phyloP scores from a whole-genome alignment of 1,140 invertebrate species.

The Plutomurus gul region DNA sequence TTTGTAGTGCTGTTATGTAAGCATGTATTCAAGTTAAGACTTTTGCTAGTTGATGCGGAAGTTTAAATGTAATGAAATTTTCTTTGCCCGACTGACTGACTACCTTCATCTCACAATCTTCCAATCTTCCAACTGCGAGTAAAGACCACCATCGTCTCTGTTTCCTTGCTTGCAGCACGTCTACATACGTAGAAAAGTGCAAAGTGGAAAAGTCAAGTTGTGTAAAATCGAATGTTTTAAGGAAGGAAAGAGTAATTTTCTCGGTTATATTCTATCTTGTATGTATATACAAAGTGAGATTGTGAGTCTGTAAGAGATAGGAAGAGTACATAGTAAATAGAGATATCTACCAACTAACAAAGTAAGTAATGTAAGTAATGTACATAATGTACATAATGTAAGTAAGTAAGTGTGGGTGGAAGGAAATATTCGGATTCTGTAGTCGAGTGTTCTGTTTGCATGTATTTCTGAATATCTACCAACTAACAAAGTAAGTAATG shows the following conservation, averaged over 20 bases:
- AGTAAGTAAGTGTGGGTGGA: constrained; percentile 21
- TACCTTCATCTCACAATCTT: no score
- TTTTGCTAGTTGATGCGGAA: neutral
- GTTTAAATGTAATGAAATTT: constrained; percentile 1
- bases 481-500: no score
- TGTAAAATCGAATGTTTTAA: neutral
- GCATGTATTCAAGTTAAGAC: neutral
- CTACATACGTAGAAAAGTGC: no score
- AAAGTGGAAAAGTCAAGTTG: no score
- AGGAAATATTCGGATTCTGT: neutral
- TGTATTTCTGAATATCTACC: no score
- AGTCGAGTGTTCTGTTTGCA: neutral
- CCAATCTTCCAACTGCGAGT: no score
- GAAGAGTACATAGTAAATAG: no score
- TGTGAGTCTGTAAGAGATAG: no score
- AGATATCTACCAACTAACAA: no score
- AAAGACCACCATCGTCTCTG: neutral
- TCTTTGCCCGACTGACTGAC: no score
- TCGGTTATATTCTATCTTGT: neutral
- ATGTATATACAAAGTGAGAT: neutral
- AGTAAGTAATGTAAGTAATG: no score
- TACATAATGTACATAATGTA: neutral
- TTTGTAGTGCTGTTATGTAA: neutral
- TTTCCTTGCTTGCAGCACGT: neutral
- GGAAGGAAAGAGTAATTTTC: constrained; percentile 15